These are phyloP conservation scores for Lerema accius DNA, from an alignment of 1,140 invertebrate species.

Conservation along the genomic window DNA sequence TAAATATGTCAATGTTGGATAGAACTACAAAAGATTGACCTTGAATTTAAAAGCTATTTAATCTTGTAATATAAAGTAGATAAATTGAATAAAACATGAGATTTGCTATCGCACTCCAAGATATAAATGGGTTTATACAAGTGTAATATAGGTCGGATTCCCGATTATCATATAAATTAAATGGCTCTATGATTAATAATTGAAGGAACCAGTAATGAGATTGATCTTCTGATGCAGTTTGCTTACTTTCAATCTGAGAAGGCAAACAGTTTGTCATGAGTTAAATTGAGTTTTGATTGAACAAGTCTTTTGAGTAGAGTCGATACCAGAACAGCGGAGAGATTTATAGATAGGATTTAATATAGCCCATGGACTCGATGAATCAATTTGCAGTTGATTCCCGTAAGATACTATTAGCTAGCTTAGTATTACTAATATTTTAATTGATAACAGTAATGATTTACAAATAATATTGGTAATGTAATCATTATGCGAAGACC, in stretches of 20 bases:
- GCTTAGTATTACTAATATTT: too few species aligned
- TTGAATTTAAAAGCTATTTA: too few species aligned
- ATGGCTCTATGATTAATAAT: neutral
- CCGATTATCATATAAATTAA: neutral
- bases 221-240: constrained; percentile 1
- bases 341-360: neutral
- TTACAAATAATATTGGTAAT: too few species aligned
- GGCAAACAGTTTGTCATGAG: neutral
- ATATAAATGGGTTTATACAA: neutral
- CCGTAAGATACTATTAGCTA: too few species aligned
- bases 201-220: neutral
- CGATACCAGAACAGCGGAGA: neutral
- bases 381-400: too few species aligned
- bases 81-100: neutral
- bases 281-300: constrained; percentile 5
- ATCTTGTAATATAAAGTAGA: too few species aligned
- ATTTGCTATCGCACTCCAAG: neutral
- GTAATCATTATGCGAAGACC: too few species aligned
- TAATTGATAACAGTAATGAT: too few species aligned
- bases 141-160: neutral
- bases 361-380: too few species aligned
- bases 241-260: neutral
- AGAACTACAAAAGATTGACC: too few species aligned
- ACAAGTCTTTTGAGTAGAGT: neutral
- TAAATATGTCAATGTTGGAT: too few species aligned